phyloP scores from a whole-genome alignment of 37 sponge, comb jelly and placozoan species.

The Oscarella lobularis region DNA sequence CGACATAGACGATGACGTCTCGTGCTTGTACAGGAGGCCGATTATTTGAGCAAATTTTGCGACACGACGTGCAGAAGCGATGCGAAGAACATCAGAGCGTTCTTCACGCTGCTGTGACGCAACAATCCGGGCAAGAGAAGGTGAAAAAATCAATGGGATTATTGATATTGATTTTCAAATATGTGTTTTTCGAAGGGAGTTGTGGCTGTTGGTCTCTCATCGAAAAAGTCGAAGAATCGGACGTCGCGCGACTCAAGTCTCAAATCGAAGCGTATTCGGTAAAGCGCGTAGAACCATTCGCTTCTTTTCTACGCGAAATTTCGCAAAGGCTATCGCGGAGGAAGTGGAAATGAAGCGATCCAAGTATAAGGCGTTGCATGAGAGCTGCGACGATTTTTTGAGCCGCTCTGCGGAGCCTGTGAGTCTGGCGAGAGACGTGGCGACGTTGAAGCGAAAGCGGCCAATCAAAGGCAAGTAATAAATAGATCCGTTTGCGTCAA shows the following conservation, averaged over 20 bases:
- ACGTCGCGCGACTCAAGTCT: not conserved
- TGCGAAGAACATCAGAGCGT: not conserved
- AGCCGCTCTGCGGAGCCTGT: not conserved
- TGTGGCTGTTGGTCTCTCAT: not conserved
- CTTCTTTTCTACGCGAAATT: not conserved
- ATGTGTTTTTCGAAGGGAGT: no score
- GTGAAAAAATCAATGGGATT: no score
- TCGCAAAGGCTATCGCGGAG: not conserved
- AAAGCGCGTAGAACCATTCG: not conserved
- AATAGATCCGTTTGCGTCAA: not conserved
- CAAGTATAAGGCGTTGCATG: not conserved
- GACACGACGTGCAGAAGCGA: not conserved
- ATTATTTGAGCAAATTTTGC: not conserved
- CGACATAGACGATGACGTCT: not conserved
- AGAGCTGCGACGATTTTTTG: not conserved
- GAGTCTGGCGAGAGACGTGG: not conserved
- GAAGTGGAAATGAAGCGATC: not conserved
- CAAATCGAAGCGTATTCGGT: not conserved
- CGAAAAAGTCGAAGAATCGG: not conserved
- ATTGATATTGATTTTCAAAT: no score
- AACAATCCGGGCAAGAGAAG: not conserved
- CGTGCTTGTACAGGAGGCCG: constrained; percentile 1
- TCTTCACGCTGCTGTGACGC: not conserved
- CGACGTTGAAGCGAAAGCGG: not conserved
- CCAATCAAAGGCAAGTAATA: not conserved